Evolutionary conservation across 2,113 vertebrate genomes (phyloP).

Genomic region (Paraplagusia blochii): DNA sequence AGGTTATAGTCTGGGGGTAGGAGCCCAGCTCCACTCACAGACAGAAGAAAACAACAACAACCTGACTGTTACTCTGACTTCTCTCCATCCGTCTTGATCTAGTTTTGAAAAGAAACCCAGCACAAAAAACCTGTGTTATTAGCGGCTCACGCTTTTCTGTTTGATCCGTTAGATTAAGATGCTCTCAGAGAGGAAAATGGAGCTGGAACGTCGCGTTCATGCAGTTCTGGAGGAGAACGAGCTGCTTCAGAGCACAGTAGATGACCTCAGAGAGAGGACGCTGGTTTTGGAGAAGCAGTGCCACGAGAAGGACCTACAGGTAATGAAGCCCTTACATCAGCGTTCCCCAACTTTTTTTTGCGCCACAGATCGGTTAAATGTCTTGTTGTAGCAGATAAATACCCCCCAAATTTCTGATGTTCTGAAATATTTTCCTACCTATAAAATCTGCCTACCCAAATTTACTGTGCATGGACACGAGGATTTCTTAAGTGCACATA

Average conservation of each 20-base stretch:
- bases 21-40: slow-evolving; percentile 34
- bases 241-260: slow-evolving; percentile 87
- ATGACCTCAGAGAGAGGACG: slow-evolving; percentile 87
- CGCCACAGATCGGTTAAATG: no score
- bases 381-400: no score
- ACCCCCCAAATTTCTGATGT: no score
- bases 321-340: no score
- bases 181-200: slow-evolving; percentile 91
- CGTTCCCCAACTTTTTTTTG: no score
- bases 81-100: neutral
- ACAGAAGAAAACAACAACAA: slow-evolving; percentile 18
- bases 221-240: slow-evolving; percentile 90
- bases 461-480: no score
- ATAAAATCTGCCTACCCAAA: no score
- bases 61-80: slow-evolving; percentile 23
- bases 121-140: neutral
- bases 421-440: no score
- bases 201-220: slow-evolving; percentile 87
- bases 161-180: slow-evolving; percentile 85
- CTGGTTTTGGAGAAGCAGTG: slow-evolving; percentile 87
- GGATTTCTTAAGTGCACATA: no score
- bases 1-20: slow-evolving; percentile 59
- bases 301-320: slow-evolving; percentile 92
- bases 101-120: no score
- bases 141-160: slow-evolving; percentile 18